Base-by-base conservation (phyloP, 1,140 invertebrate genomes). In the Drosophila obscura region DNA sequence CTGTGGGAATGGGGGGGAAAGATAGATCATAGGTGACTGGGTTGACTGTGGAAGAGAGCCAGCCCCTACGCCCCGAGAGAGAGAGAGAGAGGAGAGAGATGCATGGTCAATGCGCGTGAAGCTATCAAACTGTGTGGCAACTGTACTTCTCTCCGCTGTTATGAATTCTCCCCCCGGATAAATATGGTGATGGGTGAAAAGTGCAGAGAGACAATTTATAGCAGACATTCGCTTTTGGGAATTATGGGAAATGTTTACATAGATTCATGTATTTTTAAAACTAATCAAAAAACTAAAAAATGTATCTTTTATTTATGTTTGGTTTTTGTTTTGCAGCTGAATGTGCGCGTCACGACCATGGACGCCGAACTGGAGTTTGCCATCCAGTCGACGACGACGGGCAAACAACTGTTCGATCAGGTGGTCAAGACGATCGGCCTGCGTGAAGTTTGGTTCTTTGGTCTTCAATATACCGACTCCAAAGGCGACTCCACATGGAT, bases 321-420 rank as follows among this genome's bases (percentile, higher is more conserved):
- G 1, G 2, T 19, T 19, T 15, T 9, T 46, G 2, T 5, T 16
- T 93, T 93, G 0, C 92, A 98, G 97, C 97, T 98, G 94, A 99
- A 99, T 94, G 98, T 99, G 79, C 96, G 98, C 92, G 98, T 99
- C 93, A 99, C 97, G 91, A 99, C 99, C 90, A 99, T 99, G 98
- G 99, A 99, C 94, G 99, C 99, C 85, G 99, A 99, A 94, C 94
- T 99, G 95, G 99, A 99, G 95, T 99, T 99, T 94, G 98, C 98
- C 92, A 99, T 99, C 95, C 99, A 99, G 95, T 97, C 97, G 91
- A 98, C 96, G 90, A 99, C 99, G 69, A 99, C 99, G 50, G 99
- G 99, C 88, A 99, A 99, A 93, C 99, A 99, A 93, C 95, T 99
- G 16, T 99, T 99, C 93, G 99, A 99, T 93, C 99, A 99, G 94